These are phyloP conservation scores for Acrobasis consociella DNA, from an alignment of 2,888 invertebrate species.

Conservation along the genomic window DNA sequence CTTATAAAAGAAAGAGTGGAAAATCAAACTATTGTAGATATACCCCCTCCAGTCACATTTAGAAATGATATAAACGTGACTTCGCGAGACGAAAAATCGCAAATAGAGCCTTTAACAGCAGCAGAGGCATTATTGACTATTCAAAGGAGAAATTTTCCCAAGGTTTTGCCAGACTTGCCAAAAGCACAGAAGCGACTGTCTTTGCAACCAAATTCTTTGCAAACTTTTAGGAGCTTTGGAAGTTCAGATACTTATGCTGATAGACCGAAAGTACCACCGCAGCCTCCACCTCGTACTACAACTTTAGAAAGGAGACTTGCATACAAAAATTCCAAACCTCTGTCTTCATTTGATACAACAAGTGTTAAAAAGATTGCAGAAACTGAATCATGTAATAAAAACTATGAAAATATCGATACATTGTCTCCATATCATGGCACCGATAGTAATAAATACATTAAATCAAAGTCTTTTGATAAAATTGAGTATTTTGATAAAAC, in stretches of 20 bases:
- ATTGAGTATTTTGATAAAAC: slow-evolving; percentile 36
- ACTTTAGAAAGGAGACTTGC: slow-evolving; percentile 84
- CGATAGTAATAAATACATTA: slow-evolving; percentile 38
- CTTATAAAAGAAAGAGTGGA: slow-evolving; percentile 59
- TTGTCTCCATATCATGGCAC: slow-evolving; percentile 45
- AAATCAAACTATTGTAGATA: slow-evolving; percentile 52
- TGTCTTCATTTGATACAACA: slow-evolving; percentile 65
- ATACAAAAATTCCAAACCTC: slow-evolving; percentile 66
- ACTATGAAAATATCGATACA: slow-evolving; percentile 69
- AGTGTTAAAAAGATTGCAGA: slow-evolving; percentile 52
- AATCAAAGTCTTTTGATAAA: slow-evolving; percentile 55
- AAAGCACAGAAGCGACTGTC: slow-evolving; percentile 84
- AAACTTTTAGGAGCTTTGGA: slow-evolving; percentile 63
- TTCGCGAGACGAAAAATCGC: slow-evolving; percentile 82
- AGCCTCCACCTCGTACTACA: slow-evolving; percentile 89
- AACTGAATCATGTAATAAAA: slow-evolving; percentile 38
- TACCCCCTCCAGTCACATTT: slow-evolving; percentile 73
- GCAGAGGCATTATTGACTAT: slow-evolving; percentile 89
- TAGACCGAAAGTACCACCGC: slow-evolving; percentile 81
- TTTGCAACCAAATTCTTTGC: slow-evolving; percentile 81
- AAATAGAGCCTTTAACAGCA: slow-evolving; percentile 76
- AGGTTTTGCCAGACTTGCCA: slow-evolving; percentile 91
- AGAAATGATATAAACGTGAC: slow-evolving; percentile 89
- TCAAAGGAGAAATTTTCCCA: slow-evolving; percentile 90
- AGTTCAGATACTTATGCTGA: slow-evolving; percentile 59